Percentiles rank a stretch among this genome's conserved stretches.
Conservation (phyloP, 2,888 invertebrate species). For the Acrobasis repandana region DNA sequence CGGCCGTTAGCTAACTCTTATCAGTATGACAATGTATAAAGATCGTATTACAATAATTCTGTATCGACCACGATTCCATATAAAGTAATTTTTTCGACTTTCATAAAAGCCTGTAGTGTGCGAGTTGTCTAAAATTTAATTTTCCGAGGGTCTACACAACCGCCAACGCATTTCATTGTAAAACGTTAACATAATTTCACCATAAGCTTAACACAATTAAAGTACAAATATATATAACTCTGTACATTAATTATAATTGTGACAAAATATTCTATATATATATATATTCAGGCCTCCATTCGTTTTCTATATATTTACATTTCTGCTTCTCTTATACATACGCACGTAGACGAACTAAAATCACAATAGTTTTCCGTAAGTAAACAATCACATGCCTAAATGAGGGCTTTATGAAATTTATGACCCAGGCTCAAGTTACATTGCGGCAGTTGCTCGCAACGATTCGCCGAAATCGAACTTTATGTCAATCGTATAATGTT, state of each 20-base stretch:
- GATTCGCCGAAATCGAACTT: too few relatives aligned
- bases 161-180: constrained; percentile 56
- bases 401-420: neutral
- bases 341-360: constrained; percentile 36
- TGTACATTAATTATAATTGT: constrained; percentile 61
- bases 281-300: constrained; percentile 72
- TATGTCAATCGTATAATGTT: too few relatives aligned
- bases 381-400: constrained; percentile 17
- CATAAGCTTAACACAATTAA: constrained; percentile 58
- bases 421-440: too few relatives aligned
- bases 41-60: too few relatives aligned
- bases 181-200: constrained; percentile 66
- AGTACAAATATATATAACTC: constrained; percentile 66
- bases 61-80: too few relatives aligned
- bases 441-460: too few relatives aligned
- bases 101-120: neutral
- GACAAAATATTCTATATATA: constrained; percentile 67
- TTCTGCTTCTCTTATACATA: constrained; percentile 43
- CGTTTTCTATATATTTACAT: constrained; percentile 73
- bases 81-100: too few relatives aligned
- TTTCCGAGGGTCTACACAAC: constrained; percentile 42
- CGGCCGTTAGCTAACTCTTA: too few relatives aligned
- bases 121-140: constrained; percentile 34
- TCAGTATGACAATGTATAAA: too few relatives aligned
- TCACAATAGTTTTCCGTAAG: constrained; percentile 25